These are phyloP conservation scores for Prunella fulvescens DNA, from an alignment of 2,113 vertebrate genomes.

Conservation along the genomic window DNA sequence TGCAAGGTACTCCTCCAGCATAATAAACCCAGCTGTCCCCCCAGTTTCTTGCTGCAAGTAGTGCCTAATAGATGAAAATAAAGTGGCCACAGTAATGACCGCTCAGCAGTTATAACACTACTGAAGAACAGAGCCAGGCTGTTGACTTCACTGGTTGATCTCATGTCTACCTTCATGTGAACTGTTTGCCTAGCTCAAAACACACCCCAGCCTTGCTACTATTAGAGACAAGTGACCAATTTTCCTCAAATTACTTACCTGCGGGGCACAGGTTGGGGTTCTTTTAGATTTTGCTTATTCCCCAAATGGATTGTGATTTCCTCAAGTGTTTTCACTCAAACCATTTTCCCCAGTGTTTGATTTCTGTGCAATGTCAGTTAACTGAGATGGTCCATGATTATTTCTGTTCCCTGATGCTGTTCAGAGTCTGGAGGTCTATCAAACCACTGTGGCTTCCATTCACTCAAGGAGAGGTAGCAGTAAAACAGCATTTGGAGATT, in stretches of 20 bases:
- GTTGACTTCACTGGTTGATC: neutral
- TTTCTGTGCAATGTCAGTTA: neutral
- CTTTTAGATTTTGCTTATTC: neutral
- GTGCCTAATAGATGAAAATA: neutral
- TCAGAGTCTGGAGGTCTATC: neutral
- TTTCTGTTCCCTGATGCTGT: neutral
- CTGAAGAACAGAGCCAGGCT: neutral
- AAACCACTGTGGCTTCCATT: neutral
- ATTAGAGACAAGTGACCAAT: neutral
- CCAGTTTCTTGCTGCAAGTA: neutral
- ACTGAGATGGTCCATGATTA: neutral
- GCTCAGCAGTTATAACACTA: neutral
- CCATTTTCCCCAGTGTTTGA: neutral
- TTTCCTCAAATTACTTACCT: neutral
- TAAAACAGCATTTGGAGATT: conserved; percentile 54
- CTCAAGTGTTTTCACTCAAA: neutral
- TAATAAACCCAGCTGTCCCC: neutral
- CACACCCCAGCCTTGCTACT: neutral
- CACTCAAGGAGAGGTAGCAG: conserved; percentile 1
- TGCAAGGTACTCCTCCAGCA: neutral
- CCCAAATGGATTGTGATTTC: neutral
- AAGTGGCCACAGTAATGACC: neutral
- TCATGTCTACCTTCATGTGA: neutral
- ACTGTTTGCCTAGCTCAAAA: neutral
- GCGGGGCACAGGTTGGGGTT: neutral